Evolutionary conservation across 2,888 invertebrate species (phyloP).

Genomic region (Folsomia candida): DNA sequence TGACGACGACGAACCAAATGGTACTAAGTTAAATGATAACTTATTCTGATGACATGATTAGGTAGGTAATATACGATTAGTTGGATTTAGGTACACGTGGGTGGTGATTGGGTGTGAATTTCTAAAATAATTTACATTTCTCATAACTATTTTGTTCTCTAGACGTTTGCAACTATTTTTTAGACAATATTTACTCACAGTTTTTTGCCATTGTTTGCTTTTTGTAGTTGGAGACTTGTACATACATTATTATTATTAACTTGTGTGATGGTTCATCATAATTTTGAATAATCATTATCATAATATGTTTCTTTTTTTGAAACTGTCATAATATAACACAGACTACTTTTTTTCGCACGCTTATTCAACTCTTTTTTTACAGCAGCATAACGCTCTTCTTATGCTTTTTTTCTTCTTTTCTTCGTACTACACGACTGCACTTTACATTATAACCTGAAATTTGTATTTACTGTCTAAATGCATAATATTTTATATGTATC

Average conservation of each 20-base stretch:
- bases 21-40: too few species aligned
- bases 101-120: neutral
- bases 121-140: neutral
- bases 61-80: neutral
- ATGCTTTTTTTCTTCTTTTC: neutral
- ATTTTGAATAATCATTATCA: neutral
- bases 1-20: neutral
- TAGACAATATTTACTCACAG: neutral
- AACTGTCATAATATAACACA: neutral
- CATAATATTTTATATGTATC: neutral
- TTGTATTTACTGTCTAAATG: neutral
- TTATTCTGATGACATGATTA: too few species aligned
- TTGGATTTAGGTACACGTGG: neutral
- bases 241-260: neutral
- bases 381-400: neutral
- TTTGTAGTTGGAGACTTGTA: neutral
- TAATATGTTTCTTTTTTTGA: neutral
- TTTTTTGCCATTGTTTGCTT: too few species aligned
- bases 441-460: neutral
- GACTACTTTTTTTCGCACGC: neutral
- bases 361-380: too few species aligned
- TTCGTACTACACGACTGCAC: neutral
- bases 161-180: neutral
- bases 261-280: neutral
- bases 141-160: neutral